Percentiles rank a stretch among this genome's conserved stretches.
Evolutionary conservation across 2,113 vertebrate species (phyloP).

Genomic region (Gnathonemus longibarbis): DNA sequence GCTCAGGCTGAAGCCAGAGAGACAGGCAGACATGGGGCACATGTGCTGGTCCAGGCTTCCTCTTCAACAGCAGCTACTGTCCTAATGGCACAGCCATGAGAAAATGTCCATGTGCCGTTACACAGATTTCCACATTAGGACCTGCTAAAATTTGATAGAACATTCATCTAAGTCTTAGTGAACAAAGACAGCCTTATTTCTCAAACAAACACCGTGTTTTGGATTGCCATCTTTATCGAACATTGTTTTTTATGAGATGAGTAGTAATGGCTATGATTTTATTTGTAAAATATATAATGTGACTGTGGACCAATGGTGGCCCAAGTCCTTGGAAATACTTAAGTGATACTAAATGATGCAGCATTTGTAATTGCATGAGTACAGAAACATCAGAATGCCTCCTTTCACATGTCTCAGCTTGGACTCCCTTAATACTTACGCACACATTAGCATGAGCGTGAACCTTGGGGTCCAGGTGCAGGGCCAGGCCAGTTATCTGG

Average conservation of each 20-base stretch:
- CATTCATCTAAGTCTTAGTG: neutral
- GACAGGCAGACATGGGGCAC: neutral
- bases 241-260: neutral
- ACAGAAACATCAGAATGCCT: neutral
- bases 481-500: neutral
- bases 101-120: neutral
- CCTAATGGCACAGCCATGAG: neutral
- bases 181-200: neutral
- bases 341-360: neutral
- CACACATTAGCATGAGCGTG: neutral
- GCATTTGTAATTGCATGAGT: neutral
- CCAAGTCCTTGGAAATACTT: neutral
- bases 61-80: neutral
- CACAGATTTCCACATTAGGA: neutral
- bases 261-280: neutral
- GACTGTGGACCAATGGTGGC: neutral
- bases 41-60: neutral
- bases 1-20: slow-evolving; percentile 8
- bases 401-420: neutral
- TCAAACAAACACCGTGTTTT: neutral
- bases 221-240: neutral
- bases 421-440: neutral
- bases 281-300: neutral
- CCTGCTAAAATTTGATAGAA: neutral
- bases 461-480: neutral